These are phyloP conservation scores for Hermatobates lingyangjiaoensis DNA, from an alignment of 1,140 invertebrate genomes.

Conservation along the genomic window DNA sequence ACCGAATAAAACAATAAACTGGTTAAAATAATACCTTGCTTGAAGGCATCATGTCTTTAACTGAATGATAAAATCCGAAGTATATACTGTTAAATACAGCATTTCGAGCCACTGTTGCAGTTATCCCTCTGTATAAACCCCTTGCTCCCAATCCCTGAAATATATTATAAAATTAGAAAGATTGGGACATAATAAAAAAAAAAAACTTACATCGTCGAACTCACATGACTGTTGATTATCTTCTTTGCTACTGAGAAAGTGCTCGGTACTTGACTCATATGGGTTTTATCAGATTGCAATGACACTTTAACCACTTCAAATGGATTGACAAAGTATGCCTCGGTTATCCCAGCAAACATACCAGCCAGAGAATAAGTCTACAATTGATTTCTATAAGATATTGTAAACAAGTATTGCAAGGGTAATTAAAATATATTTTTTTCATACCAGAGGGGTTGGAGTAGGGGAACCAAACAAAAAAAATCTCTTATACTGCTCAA, in stretches of 20 bases:
- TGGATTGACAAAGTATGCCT: constrained; percentile 77
- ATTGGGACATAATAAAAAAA: background rate
- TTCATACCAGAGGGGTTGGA: constrained; percentile 46
- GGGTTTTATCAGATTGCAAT: constrained; percentile 44
- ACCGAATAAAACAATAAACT: background rate
- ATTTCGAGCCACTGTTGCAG: constrained; percentile 69
- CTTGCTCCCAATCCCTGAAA: constrained; percentile 43
- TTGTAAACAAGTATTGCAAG: background rate
- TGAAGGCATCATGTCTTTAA: constrained; percentile 55
- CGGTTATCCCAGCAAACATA: constrained; percentile 65
- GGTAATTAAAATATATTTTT: constrained; percentile 8
- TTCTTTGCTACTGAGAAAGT: constrained; percentile 57
- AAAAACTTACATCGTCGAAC: background rate
- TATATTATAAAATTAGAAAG: constrained; percentile 1
- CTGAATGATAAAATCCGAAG: constrained; percentile 84
- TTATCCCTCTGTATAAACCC: constrained; percentile 74
- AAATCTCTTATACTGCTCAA: constrained; percentile 77
- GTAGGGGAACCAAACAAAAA: constrained; percentile 53
- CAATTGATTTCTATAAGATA: constrained; percentile 4
- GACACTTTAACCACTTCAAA: constrained; percentile 90
- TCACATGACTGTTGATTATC: constrained; percentile 45
- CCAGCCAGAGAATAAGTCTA: constrained; percentile 75
- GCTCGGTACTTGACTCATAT: constrained; percentile 38
- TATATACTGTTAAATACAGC: constrained; percentile 83
- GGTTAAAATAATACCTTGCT: constrained; percentile 29